These are phyloP conservation scores for Gouania willdenowi DNA, from an alignment of 2,797 vertebrate species.

Conservation along the genomic window DNA sequence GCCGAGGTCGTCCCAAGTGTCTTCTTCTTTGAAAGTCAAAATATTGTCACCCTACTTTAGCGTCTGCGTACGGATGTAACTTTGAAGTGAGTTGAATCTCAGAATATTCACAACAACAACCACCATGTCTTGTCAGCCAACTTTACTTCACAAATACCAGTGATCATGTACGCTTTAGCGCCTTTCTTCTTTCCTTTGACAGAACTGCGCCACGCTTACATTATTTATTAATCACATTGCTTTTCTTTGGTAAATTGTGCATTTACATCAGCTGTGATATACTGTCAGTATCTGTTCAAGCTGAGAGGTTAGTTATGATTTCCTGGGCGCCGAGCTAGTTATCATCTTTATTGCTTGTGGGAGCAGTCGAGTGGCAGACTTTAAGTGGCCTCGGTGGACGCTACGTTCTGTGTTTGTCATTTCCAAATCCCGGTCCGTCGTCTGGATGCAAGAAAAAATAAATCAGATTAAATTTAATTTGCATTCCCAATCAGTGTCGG, in stretches of 20 bases:
- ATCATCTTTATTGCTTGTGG: slow-evolving; percentile 21
- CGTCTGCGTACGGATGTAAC: too few relatives aligned
- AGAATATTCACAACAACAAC: too few relatives aligned
- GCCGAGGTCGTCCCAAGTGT: too few relatives aligned
- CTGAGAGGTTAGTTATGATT: slow-evolving; percentile 5
- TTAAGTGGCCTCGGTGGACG: slow-evolving; percentile 18
- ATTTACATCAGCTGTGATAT: not conserved
- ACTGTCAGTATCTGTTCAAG: not conserved
- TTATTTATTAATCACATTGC: not conserved
- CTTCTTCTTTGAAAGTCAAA: too few relatives aligned
- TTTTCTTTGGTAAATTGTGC: not conserved
- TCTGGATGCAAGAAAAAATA: slow-evolving; percentile 12
- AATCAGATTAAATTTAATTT: slow-evolving; percentile 54
- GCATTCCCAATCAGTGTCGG: slow-evolving; percentile 50
- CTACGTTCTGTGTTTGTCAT: slow-evolving; percentile 15
- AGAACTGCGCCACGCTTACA: not conserved
- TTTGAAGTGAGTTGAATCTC: too few relatives aligned
- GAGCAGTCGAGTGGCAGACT: slow-evolving; percentile 5
- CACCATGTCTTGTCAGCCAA: too few relatives aligned
- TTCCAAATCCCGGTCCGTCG: slow-evolving; percentile 14
- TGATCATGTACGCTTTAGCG: too few relatives aligned
- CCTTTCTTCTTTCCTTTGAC: too few relatives aligned
- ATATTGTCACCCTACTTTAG: too few relatives aligned
- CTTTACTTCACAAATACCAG: too few relatives aligned
- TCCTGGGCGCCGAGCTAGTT: not conserved